Evolutionary conservation across 2,113 vertebrate genomes (phyloP).

Genomic region (Coturnix japonica): DNA sequence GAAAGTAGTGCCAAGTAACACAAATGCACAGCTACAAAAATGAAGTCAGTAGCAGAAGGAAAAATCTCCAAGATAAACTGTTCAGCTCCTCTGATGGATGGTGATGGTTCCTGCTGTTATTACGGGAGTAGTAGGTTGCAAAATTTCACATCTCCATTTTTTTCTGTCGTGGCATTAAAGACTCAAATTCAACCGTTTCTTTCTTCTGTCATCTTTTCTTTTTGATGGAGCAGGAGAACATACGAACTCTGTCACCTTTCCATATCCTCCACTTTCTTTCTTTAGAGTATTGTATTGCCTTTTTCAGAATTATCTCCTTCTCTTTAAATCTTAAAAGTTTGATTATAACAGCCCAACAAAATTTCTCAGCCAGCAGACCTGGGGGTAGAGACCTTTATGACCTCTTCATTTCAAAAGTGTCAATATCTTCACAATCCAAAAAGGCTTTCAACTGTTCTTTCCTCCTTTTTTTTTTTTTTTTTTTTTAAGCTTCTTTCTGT

Average conservation of each 20-base stretch:
- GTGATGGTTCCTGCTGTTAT: slow-evolving; percentile 33
- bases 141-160: neutral
- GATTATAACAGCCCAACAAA: slow-evolving; percentile 65
- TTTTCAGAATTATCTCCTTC: slow-evolving; percentile 58
- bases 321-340: slow-evolving; percentile 61
- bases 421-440: slow-evolving; percentile 60
- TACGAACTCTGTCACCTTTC: slow-evolving; percentile 61
- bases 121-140: slow-evolving; percentile 32
- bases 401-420: slow-evolving; percentile 58
- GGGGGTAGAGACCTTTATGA: slow-evolving; percentile 34
- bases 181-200: slow-evolving; percentile 54
- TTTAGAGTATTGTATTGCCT: slow-evolving; percentile 48
- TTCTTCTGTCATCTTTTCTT: slow-evolving; percentile 58
- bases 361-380: slow-evolving; percentile 32
- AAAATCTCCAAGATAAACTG: slow-evolving; percentile 17
- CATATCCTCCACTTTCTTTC: slow-evolving; percentile 49
- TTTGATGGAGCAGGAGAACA: slow-evolving; percentile 49
- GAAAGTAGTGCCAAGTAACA: neutral
- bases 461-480: neutral
- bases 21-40: neutral
- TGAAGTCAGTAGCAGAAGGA: neutral
- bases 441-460: slow-evolving; percentile 57
- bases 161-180: slow-evolving; percentile 16
- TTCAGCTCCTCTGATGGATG: neutral
- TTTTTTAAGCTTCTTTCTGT: neutral